Evolutionary conservation across 2,888 invertebrate species (phyloP), one percentile per base, ranked within the genome.

Genomic region (Drosophila macrospina): DNA sequence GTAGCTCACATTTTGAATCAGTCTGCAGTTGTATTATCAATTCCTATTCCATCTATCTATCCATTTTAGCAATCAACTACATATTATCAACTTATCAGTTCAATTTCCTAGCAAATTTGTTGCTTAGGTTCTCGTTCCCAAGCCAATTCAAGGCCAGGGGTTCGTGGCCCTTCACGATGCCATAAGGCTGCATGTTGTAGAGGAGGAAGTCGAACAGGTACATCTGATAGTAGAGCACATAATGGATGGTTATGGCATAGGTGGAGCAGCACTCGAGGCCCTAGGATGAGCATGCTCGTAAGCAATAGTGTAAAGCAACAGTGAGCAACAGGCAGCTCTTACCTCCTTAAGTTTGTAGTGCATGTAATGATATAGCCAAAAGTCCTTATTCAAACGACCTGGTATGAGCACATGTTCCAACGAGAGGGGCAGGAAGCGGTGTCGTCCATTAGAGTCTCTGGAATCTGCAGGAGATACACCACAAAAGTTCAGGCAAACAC

Each of bases 311-410:
- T 10, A 5, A 16, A 39, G n/a, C n/a, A n/a, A n/a, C n/a, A n/a
- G n/a, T 20, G 20, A 20, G 20, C 20, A 20, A 20, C 20, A 10
- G 3, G 8, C 2, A 4, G 11, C 15, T 62, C 62, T 16, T 30
- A 90, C 90, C 78, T 97, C 96, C 91, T 96, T 95, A 37, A 95
- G 94, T 16, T 97, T 95, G 88, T 98, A 98, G 92, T 95, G 98
- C 74, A 97, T 97, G 91, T 98, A 98, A 80, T 95, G 94, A 96
- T 97, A 97, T 91, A 98, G 97, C 98, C 99, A 99, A 91, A 96
- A 97, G 42, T 93, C 93, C 80, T 95, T 94, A 60, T 94, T 94
- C 34, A 96, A 95, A 78, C 95, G 96, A 54, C 95, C 96, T 0
- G 98, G 98, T 86, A 98, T 97, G 15, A 99, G 93, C 91, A 98